Percentiles rank a stretch among this genome's conserved stretches.
Conservation (phyloP, 1,140 invertebrate genomes). For the Hydropsyche tenuis region DNA sequence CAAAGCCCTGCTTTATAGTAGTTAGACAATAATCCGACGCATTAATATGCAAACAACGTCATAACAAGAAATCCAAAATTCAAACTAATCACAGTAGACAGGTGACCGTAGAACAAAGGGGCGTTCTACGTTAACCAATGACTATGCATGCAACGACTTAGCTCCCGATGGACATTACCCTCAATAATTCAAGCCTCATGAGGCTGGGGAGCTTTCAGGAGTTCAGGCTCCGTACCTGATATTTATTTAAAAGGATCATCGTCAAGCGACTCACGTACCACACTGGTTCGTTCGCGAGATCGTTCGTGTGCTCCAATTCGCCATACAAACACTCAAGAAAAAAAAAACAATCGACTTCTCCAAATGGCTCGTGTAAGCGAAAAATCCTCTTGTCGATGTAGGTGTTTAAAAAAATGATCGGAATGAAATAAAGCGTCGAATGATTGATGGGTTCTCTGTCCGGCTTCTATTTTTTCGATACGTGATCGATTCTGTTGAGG, state of each 20-base stretch:
- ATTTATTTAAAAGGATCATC: constrained; percentile 6
- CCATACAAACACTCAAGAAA: no score
- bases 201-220: not conserved
- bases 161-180: not conserved
- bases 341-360: no score
- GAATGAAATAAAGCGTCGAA: not conserved
- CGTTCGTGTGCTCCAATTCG: no score
- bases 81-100: not conserved
- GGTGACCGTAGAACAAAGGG: not conserved
- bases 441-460: not conserved
- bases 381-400: no score
- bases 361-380: no score
- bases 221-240: not conserved
- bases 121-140: not conserved
- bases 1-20: no score
- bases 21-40: no score
- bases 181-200: not conserved
- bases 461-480: not conserved
- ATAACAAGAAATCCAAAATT: not conserved
- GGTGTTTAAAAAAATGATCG: no score
- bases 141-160: no score
- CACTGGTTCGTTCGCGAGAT: no score
- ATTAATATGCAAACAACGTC: no score
- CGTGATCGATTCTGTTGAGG: not conserved
- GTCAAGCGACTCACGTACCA: not conserved